These are phyloP conservation scores for Frankliniella fusca DNA, from an alignment of 2,888 invertebrate genomes.

Conservation along the genomic window DNA sequence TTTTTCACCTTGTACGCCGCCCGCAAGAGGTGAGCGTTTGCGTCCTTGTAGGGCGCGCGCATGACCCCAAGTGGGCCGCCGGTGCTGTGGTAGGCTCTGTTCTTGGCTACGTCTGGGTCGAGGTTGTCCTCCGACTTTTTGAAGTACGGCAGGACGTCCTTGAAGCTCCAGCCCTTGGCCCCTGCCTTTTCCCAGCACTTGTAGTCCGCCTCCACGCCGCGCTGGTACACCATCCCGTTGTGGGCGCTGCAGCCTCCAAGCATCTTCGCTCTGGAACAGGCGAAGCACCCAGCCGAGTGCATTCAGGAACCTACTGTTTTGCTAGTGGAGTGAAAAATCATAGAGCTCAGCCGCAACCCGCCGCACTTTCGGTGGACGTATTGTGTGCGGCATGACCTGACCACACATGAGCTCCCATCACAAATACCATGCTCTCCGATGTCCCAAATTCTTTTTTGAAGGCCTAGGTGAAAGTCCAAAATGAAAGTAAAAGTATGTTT, in stretches of 20 bases:
- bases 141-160: neutral
- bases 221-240: neutral
- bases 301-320: too few species aligned
- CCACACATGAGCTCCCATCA: too few species aligned
- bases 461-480: too few species aligned
- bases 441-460: too few species aligned
- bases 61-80: neutral
- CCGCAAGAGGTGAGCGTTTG: neutral
- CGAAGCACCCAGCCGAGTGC: neutral
- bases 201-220: neutral
- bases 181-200: neutral
- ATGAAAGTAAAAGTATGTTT: too few species aligned
- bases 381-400: too few species aligned
- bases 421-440: too few species aligned
- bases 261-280: neutral
- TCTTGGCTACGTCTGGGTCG: neutral
- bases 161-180: slow-evolving; percentile 5
- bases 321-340: too few species aligned
- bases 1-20: neutral
- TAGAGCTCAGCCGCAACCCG: too few species aligned
- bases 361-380: too few species aligned
- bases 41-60: neutral
- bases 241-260: neutral
- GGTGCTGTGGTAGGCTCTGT: neutral
- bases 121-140: neutral